Evolutionary conservation across 2,113 vertebrate genomes (phyloP).

Genomic region (Periophthalmus modestus): DNA sequence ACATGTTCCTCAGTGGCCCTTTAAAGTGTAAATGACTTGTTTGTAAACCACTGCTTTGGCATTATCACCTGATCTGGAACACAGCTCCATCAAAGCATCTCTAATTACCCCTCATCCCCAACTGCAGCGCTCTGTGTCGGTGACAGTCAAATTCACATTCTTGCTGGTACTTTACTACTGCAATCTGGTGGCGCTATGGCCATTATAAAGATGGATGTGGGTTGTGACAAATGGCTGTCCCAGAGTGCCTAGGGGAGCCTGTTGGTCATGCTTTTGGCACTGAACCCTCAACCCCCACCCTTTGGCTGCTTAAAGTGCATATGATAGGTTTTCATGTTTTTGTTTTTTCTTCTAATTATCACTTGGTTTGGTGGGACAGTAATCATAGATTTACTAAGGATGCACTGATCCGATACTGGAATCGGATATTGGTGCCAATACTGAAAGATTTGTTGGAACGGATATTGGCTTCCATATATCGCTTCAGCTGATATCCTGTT

Average conservation of each 20-base stretch:
- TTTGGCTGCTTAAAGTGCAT: neutral
- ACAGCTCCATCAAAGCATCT: conserved; percentile 39
- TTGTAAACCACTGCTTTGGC: conserved; percentile 24
- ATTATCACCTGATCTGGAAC: conserved; percentile 24
- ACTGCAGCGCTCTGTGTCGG: conserved; percentile 41
- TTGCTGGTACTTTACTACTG: conserved; percentile 49
- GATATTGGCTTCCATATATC: too few species aligned
- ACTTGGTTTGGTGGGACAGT: too few species aligned
- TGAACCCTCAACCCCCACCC: conserved; percentile 49
- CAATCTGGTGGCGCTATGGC: conserved; percentile 58
- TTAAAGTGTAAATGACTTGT: conserved; percentile 24
- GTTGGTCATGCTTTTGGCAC: conserved; percentile 64
- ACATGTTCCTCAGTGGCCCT: neutral
- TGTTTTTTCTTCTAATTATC: too few species aligned
- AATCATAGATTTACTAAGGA: too few species aligned
- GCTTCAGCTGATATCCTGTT: too few species aligned
- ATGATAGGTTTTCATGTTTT: too few species aligned
- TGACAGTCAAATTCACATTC: conserved; percentile 37
- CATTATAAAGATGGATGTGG: conserved; percentile 74
- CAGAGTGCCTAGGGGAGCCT: conserved; percentile 63
- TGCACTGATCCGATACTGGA: too few species aligned
- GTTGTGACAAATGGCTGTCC: conserved; percentile 63
- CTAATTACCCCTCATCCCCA: conserved; percentile 56
- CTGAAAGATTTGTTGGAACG: too few species aligned
- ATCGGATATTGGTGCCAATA: too few species aligned